phyloP scores from a whole-genome alignment of 2,888 invertebrate species.

The Noctuana brunneofusca region DNA sequence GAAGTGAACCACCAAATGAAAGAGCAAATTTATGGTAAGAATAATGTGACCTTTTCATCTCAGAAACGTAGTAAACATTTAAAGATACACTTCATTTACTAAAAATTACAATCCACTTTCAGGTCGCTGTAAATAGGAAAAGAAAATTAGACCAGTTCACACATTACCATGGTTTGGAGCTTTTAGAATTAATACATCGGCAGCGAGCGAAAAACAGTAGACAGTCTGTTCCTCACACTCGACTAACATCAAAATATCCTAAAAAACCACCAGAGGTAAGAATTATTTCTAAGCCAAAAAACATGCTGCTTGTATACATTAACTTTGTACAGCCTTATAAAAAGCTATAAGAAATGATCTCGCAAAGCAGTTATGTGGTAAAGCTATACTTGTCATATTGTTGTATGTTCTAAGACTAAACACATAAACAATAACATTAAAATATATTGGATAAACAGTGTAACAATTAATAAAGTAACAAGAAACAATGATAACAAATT shows the following conservation, averaged over 20 bases:
- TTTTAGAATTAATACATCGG: constrained; percentile 86
- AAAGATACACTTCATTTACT: neutral
- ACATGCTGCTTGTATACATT: neutral
- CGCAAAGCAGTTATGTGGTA: too few species aligned
- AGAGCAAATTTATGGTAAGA: too few species aligned
- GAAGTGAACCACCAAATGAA: too few species aligned
- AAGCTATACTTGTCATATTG: too few species aligned
- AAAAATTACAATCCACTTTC: constrained; percentile 27
- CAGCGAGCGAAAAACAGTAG: constrained; percentile 79
- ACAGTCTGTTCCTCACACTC: constrained; percentile 70
- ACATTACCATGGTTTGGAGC: constrained; percentile 89
- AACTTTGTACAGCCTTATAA: neutral
- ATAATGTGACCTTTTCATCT: neutral
- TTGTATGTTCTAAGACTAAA: too few species aligned
- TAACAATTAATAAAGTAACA: too few species aligned
- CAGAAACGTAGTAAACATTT: too few species aligned
- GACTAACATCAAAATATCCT: constrained; percentile 76
- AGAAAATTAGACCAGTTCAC: constrained; percentile 93
- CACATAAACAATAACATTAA: too few species aligned
- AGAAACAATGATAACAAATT: too few species aligned
- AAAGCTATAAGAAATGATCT: too few species aligned
- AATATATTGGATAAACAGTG: too few species aligned
- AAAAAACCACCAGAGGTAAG: constrained; percentile 81
- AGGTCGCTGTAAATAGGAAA: constrained; percentile 92
- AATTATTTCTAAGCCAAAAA: neutral